Base-by-base conservation (phyloP, 1,140 invertebrate genomes). In the Phortica variegata region DNA sequence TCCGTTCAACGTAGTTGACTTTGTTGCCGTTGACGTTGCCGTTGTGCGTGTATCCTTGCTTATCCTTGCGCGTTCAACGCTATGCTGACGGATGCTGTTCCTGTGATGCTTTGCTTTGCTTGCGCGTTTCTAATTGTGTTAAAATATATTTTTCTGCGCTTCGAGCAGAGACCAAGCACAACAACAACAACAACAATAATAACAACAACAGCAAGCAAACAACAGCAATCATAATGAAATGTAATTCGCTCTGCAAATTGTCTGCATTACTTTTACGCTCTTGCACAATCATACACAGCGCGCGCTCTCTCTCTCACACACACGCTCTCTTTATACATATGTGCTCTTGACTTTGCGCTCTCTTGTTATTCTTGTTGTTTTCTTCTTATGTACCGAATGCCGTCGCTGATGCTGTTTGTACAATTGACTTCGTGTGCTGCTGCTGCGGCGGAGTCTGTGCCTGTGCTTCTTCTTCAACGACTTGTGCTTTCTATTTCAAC, bases 391-490 rank as follows among this genome's bases (percentile, higher is more conserved):
- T 26, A 10, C 10, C 10, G 23, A 5, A 6, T 26, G 23, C 10
- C 5, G 5, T 26, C 5, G 23, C 23, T 26, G n/a, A n/a, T 26
- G 23, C 23, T 26, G 23, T 26, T 68, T 56, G 62, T 46, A 56
- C 63, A 65, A 56, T 59, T 63, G 66, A 68, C 59, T 68, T 56
- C 61, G 60, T 50, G 47, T 39, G 52, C 29, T 37, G 41, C 45
- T 39, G 34, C 7, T 37, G 34, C 41, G 21, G 47, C 39, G 54
- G 50, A 45, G 34, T 42, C 33, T 34, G 36, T 40, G 43, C 26
- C 42, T 46, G 33, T 51, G 43, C 50, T 52, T 60, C 52, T 48
- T 51, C 52, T 51, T 33, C 43, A 41, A 20, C n/a, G n/a, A n/a
- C n/a, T 33, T 39, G 36, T 49, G 47, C 49, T 58, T 50, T 21